Evolutionary conservation across 2,113 vertebrate species (phyloP), one percentile per base, ranked within the genome.

Genomic region (Myiozetetes cayanensis): DNA sequence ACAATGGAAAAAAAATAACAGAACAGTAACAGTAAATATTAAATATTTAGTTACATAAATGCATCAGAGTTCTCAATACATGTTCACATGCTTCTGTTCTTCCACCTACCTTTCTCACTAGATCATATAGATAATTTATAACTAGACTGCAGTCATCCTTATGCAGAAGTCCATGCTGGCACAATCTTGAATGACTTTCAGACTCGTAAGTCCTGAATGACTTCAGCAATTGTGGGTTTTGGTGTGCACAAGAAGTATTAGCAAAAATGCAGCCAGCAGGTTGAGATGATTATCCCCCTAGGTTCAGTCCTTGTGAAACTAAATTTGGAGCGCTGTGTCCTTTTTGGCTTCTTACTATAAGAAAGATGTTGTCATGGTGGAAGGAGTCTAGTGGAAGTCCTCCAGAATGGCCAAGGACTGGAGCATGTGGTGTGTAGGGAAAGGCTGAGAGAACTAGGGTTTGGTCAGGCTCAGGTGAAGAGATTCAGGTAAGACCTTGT

Each of bases 341-440:
- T 39, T 71, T 71, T 76, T 55, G 18, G 10, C 15, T 80, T 28
- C 27, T 43, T 2, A 1, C 9, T 76, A 46, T 4, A 56, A 6
- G 33, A 65, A 41, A 65, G 15, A 1, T 39, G 14, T 44, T 55
- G 41, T 28, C 27, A 35, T 14, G 39, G 14, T 44, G n/a, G 17
- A 39, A 88, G 27, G 5, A 55, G 9, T 52, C 27, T 46, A 43
- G 3, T 1, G 2, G 31, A 56, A 1, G 8, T 43, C 19, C 21
- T 52, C 8, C n/a, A 65, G 31, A 65, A 46, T 5, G 12, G 6
- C 3, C 25, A 49, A 18, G 8, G 21, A 3, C 25, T 63, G 39
- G 17, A 88, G 14, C 4, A 33, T 1, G 0, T 23, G 35, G 2
- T 33, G 2, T 16, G 13, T 4, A 25, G 4, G 10, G 19, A 73